These are phyloP conservation scores for Zaprionus capensis DNA, from an alignment of 1,140 invertebrate species.

Conservation along the genomic window DNA sequence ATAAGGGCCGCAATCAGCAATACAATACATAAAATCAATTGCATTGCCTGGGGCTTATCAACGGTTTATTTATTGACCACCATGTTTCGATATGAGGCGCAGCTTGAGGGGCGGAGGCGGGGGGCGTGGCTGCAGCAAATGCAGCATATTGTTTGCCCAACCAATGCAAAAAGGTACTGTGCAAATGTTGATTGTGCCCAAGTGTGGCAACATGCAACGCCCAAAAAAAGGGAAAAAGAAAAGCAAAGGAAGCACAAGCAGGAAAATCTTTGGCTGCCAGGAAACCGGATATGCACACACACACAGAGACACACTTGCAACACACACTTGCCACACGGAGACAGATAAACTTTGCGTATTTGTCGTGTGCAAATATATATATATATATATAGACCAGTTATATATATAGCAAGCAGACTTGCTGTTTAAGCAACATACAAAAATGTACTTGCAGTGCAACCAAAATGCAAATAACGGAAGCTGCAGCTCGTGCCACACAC, in stretches of 20 bases:
- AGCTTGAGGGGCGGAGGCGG: neutral
- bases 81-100: conserved; percentile 1
- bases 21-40: conserved; percentile 80
- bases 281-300: conserved; percentile 69
- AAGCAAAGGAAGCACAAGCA: conserved; percentile 23
- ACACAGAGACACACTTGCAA: conserved; percentile 10
- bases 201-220: conserved; percentile 52
- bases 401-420: conserved; percentile 20
- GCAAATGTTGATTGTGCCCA: conserved; percentile 77
- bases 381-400: conserved; percentile 38
- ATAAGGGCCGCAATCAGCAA: conserved; percentile 73
- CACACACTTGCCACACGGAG: neutral
- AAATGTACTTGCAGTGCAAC: conserved; percentile 69
- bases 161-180: conserved; percentile 71
- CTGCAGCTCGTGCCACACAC: conserved; percentile 28
- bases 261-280: conserved; percentile 32
- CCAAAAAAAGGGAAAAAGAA: conserved; percentile 37
- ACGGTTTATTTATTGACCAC: conserved; percentile 75
- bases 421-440: conserved; percentile 63
- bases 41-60: conserved; percentile 76
- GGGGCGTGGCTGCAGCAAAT: conserved; percentile 47
- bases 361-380: conserved; percentile 68
- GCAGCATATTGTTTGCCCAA: conserved; percentile 65
- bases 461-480: conserved; percentile 70
- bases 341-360: conserved; percentile 59